Conservation (phyloP, 1,140 invertebrate genomes). For the Meloidogyne exigua region DNA sequence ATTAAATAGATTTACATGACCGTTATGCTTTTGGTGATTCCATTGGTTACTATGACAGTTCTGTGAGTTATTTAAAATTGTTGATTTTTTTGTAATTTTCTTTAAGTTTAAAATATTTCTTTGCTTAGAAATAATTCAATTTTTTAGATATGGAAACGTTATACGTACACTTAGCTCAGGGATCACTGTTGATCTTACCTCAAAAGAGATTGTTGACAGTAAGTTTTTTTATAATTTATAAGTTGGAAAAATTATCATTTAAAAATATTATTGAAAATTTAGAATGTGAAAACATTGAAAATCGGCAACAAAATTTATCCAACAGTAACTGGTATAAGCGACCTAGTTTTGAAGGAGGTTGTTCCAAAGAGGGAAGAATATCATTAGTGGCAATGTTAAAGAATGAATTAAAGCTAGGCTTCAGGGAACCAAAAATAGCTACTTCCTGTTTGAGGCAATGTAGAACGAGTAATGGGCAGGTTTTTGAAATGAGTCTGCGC, state of each 20-base stretch:
- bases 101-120: too few species aligned
- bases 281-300: background rate
- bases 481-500: slow-evolving; percentile 13
- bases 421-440: background rate
- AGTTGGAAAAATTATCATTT: slow-evolving; percentile 20
- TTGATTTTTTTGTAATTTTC: background rate
- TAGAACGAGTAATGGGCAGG: background rate
- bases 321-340: background rate
- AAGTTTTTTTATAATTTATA: slow-evolving; percentile 26
- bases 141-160: slow-evolving; percentile 31
- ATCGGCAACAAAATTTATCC: background rate
- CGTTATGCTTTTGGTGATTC: slow-evolving; percentile 48
- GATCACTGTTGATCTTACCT: slow-evolving; percentile 49
- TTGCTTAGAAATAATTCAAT: background rate
- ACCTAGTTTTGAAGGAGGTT: background rate
- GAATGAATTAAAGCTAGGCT: background rate
- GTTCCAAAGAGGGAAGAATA: background rate
- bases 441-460: background rate
- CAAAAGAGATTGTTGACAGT: slow-evolving; percentile 30
- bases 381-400: background rate
- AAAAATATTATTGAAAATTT: background rate
- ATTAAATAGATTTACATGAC: slow-evolving; percentile 49
- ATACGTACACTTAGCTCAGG: slow-evolving; percentile 41
- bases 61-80: slow-evolving; percentile 31
- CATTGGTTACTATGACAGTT: slow-evolving; percentile 48